A percentile compares a stretch with the other conserved stretches of the same genome.
These are phyloP conservation scores for Heliconius sara DNA, from an alignment of 2,888 invertebrate genomes.

Conservation along the genomic window DNA sequence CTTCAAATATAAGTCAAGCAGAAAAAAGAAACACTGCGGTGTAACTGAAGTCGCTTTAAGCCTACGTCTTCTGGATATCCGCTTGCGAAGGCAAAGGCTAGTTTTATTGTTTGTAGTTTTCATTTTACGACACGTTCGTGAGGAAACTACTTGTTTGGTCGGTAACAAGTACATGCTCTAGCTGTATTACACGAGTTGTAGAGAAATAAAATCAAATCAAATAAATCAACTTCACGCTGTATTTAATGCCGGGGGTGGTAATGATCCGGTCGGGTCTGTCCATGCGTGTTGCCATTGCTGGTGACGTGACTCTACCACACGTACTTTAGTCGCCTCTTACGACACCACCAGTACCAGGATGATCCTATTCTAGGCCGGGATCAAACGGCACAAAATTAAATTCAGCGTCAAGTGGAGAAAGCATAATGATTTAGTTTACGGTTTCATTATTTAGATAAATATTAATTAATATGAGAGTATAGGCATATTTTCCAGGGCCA, in stretches of 20 bases:
- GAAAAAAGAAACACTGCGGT: constrained; percentile 49
- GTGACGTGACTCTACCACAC: too few species aligned
- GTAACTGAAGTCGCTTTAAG: constrained; percentile 57
- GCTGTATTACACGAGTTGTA: not conserved
- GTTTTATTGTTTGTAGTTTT: constrained; percentile 73
- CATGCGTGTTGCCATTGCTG: too few species aligned
- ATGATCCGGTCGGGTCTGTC: too few species aligned
- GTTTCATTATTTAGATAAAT: not conserved
- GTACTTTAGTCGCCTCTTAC: too few species aligned
- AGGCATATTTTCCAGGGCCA: too few species aligned
- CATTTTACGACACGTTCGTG: constrained; percentile 64
- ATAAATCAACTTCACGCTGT: too few species aligned
- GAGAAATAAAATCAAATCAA: not conserved
- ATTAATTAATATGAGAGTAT: not conserved
- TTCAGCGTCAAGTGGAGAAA: too few species aligned
- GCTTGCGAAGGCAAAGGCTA: constrained; percentile 62
- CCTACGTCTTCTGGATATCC: constrained; percentile 65
- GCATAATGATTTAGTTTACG: not conserved
- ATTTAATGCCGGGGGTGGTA: too few species aligned
- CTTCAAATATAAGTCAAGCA: not conserved
- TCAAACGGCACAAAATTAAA: too few species aligned
- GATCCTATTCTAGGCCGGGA: too few species aligned
- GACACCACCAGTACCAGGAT: too few species aligned
- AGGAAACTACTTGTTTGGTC: constrained; percentile 33
- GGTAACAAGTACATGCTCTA: constrained; percentile 2